Evolutionary conservation across 2,888 invertebrate species (phyloP).

Genomic region (Parochlus steinenii): DNA sequence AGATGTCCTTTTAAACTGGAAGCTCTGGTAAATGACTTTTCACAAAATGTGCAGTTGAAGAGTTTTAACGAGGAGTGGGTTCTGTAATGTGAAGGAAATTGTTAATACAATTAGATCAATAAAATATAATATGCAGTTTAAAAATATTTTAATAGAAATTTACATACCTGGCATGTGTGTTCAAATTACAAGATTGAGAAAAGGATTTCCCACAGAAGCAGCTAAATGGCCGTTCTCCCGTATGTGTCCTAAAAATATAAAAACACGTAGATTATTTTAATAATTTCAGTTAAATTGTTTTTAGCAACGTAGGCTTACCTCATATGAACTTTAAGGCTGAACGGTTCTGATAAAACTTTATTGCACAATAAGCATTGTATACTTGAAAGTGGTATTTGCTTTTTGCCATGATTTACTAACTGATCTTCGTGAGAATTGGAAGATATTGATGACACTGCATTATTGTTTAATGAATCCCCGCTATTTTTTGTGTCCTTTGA

Average conservation of each 20-base stretch:
- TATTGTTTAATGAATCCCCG: background rate
- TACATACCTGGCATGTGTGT: constrained; percentile 10
- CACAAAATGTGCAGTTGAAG: constrained; percentile 8
- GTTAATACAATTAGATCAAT: too few relatives aligned
- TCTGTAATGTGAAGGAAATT: too few relatives aligned
- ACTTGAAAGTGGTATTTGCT: constrained; percentile 6
- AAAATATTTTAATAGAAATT: too few relatives aligned
- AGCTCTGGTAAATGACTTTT: constrained; percentile 7
- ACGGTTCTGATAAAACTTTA: constrained; percentile 10
- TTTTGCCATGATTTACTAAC: constrained; percentile 10
- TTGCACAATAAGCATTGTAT: constrained; percentile 11
- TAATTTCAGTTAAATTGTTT: background rate
- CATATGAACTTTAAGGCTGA: constrained; percentile 10
- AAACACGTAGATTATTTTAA: background rate
- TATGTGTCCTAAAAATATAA: constrained; percentile 4
- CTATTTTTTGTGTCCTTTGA: constrained; percentile 6
- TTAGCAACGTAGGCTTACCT: constrained; percentile 4
- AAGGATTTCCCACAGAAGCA: constrained; percentile 7
- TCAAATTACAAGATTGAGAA: constrained; percentile 10
- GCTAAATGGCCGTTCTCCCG: too few relatives aligned
- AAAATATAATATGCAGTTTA: too few relatives aligned
- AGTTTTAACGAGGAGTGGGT: too few relatives aligned
- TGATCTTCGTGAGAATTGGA: background rate
- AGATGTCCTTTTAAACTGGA: constrained; percentile 9
- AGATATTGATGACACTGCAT: too few relatives aligned